phyloP scores from a whole-genome alignment of 1,140 invertebrate genomes.

The Brachionus manjavacas region DNA sequence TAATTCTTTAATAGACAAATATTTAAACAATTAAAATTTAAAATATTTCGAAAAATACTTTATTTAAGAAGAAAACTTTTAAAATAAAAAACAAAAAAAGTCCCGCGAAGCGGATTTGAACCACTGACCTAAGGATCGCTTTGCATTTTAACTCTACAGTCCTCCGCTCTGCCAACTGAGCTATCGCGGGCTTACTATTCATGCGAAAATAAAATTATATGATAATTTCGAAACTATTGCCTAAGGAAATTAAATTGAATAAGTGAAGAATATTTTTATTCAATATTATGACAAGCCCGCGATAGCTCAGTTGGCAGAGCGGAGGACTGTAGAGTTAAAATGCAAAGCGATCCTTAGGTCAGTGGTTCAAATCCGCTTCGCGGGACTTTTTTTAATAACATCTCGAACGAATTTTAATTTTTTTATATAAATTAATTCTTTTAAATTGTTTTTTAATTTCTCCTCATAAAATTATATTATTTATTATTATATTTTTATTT shows the following conservation, averaged over 20 bases:
- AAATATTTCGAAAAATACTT: too few species aligned
- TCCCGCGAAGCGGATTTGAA: neutral
- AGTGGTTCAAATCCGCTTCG: constrained; percentile 33
- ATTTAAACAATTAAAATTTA: too few species aligned
- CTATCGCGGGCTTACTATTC: neutral
- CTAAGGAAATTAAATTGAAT: too few species aligned
- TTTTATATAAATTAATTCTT: too few species aligned
- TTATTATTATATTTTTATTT: too few species aligned
- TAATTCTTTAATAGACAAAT: too few species aligned
- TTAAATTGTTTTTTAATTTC: too few species aligned
- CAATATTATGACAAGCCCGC: neutral
- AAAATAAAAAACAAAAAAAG: neutral
- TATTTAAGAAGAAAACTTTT: too few species aligned
- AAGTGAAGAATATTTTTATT: neutral
- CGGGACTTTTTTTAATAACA: too few species aligned
- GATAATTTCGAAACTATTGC: neutral
- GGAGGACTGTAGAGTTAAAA: constrained; percentile 21
- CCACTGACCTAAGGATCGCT: neutral
- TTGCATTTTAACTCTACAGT: neutral
- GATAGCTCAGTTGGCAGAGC: constrained; percentile 36
- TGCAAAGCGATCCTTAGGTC: constrained; percentile 29
- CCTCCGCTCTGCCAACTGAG: neutral
- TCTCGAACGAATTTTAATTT: too few species aligned
- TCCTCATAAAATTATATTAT: too few species aligned
- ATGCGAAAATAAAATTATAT: neutral